phyloP scores from a whole-genome alignment of 2,113 vertebrate genomes.

The Symphodus melops region DNA sequence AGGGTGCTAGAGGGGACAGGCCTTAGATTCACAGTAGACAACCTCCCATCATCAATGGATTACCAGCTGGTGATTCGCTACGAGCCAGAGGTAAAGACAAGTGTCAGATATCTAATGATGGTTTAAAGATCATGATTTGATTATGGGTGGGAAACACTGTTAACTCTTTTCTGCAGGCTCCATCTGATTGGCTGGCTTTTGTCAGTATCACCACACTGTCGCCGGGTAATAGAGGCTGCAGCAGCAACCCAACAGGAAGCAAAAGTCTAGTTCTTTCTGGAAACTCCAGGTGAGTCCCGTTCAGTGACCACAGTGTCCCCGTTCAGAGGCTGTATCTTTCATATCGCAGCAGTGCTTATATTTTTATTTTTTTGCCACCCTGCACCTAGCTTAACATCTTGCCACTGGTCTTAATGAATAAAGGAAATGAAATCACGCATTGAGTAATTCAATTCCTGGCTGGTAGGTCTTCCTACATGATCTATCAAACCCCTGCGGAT shows the following conservation, averaged over 20 bases:
- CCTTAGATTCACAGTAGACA: constrained; percentile 85
- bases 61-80: constrained; percentile 86
- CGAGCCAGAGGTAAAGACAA: constrained; percentile 84
- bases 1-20: constrained; percentile 81
- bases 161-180: constrained; percentile 67
- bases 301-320: not conserved
- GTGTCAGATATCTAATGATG: too few species aligned
- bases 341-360: too few species aligned
- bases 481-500: too few species aligned
- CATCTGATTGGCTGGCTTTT: constrained; percentile 86
- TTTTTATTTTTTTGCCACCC: too few species aligned
- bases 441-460: too few species aligned
- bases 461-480: too few species aligned
- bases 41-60: constrained; percentile 84
- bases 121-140: too few species aligned
- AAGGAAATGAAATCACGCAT: too few species aligned
- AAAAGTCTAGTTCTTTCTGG: constrained; percentile 76
- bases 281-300: constrained; percentile 79
- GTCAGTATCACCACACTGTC: constrained; percentile 68
- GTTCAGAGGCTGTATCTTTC: too few species aligned
- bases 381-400: too few species aligned
- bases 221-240: constrained; percentile 69
- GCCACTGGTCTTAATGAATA: too few species aligned
- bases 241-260: constrained; percentile 58
- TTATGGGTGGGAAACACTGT: not conserved